Evolutionary conservation across 2,113 vertebrate genomes (phyloP), one percentile per base, ranked within the genome.

Genomic region (Geococcyx californianus): DNA sequence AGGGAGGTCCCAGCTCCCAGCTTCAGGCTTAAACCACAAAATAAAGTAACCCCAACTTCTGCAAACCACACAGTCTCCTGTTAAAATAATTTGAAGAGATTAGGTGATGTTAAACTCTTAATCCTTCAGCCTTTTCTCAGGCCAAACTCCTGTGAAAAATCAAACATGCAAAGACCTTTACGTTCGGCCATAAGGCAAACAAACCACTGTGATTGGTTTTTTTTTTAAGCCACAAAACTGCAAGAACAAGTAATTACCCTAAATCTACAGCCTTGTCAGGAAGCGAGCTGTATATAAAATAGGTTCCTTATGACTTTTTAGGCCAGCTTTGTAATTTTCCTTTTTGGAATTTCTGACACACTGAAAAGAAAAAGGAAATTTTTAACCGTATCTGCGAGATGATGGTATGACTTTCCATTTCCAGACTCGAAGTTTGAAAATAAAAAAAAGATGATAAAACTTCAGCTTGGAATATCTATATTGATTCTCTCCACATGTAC

Each of bases 231-330:
- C 93, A 93, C 92, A 94, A 44, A 95, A 86, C 36, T 94, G 64
- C 72, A 88, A 78, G 75, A 84, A 64, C 60, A 86, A 95, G 86
- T 47, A 94, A 96, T 96, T 93, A 75, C 28, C 69, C 86, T 54
- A 54, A 96, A 95, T 45, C 83, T 94, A 84, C 44, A 86, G 68
- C 68, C 44, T 94, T 93, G 72, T 21, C 87, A 84, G 95, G 56
- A 93, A 81, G 44, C 67, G 15, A 60, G 33, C 69, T 72, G 44
- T 78, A 86, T 78, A 84, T 72, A 72, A 96, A 95, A 97, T 92
- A 79, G 6, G 42, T 93, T 95, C 84, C 93, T 92, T 94, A 93
- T 90, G 91, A 79, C 59, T 90, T 87, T 75, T 89, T 49, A 81
- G 81, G n/a, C 25, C 42, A 83, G 89, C 49, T 83, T 66, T 79